Evolutionary conservation across 2,888 invertebrate genomes (phyloP).

Genomic region (Synergus umbraculus): DNA sequence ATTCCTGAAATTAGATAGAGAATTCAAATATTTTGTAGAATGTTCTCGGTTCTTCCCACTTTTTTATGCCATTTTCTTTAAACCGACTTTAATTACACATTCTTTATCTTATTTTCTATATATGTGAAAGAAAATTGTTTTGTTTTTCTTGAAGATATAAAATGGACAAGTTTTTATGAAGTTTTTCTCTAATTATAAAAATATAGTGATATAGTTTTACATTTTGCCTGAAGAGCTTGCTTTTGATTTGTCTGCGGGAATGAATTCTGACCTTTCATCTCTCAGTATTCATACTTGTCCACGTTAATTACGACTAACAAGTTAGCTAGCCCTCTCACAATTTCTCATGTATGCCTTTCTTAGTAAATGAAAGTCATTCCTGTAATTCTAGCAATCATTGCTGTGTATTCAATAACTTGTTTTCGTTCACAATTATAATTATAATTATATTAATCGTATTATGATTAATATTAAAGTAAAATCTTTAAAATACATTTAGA

Average conservation of each 20-base stretch:
- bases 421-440: constrained; percentile 21
- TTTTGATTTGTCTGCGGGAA: neutral
- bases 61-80: constrained; percentile 15
- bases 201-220: neutral
- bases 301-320: constrained; percentile 26
- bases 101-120: neutral
- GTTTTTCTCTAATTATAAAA: too few relatives aligned
- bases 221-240: neutral
- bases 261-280: constrained; percentile 19
- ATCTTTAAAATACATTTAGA: neutral
- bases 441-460: constrained; percentile 5
- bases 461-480: constrained; percentile 1
- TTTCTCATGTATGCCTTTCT: constrained; percentile 11
- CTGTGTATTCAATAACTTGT: constrained; percentile 22
- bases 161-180: too few relatives aligned
- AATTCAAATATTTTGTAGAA: too few relatives aligned
- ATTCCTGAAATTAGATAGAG: too few relatives aligned
- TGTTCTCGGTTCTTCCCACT: neutral
- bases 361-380: constrained; percentile 15
- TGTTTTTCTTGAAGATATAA: too few relatives aligned
- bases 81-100: constrained; percentile 20
- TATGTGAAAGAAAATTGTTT: neutral
- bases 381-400: constrained; percentile 14
- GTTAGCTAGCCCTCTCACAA: constrained; percentile 12
- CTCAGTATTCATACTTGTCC: constrained; percentile 1